phyloP scores from a whole-genome alignment of 2,888 invertebrate genomes.

The Polymixis lichenea region DNA sequence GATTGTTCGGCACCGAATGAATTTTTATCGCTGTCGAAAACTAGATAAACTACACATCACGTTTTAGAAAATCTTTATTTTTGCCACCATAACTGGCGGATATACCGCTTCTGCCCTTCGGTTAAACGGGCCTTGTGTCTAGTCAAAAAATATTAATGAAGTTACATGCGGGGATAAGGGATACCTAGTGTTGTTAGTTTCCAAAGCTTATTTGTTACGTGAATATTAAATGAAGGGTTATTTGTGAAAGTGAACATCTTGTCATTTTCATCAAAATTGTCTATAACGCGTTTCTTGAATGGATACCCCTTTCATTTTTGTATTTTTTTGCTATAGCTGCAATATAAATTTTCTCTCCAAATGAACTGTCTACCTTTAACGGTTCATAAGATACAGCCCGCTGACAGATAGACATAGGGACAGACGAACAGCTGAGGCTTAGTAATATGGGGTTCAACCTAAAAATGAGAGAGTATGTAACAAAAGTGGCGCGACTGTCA shows the following conservation, averaged over 20 bases:
- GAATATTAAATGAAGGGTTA: not conserved
- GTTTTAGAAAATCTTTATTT: not conserved
- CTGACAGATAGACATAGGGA: no score
- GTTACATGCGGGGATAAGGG: not conserved
- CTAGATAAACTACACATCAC: slow-evolving; percentile 12
- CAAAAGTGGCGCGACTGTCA: no score
- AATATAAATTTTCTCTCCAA: no score
- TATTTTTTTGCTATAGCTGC: no score
- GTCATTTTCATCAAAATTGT: not conserved
- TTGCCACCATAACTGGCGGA: not conserved
- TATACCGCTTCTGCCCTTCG: no score
- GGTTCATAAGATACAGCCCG: no score
- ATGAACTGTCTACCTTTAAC: no score
- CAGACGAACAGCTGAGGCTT: no score
- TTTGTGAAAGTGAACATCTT: not conserved
- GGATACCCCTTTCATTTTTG: no score
- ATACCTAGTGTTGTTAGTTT: not conserved
- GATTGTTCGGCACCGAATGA: slow-evolving; percentile 43
- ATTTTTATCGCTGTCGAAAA: slow-evolving; percentile 47
- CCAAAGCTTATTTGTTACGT: not conserved
- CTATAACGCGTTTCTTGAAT: no score
- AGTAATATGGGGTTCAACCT: no score
- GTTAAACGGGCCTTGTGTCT: not conserved
- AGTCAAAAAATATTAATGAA: not conserved
- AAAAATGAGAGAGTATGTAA: no score